Conservation (phyloP, 2,113 vertebrate genomes). For the Trinectes maculatus region DNA sequence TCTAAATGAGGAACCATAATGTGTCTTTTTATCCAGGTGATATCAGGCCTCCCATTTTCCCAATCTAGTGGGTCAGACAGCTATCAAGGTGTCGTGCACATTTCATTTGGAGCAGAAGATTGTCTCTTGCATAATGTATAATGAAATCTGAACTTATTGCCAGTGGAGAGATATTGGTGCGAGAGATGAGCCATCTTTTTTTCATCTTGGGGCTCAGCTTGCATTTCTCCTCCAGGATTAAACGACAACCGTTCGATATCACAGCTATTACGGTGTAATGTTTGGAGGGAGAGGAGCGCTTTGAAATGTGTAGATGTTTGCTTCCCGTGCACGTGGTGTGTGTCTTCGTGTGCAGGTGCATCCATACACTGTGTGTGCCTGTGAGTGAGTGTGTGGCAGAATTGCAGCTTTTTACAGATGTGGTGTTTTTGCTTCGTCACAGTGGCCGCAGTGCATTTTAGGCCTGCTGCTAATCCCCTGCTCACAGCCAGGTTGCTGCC, state of each 20-base stretch:
- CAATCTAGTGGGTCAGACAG: constrained; percentile 54
- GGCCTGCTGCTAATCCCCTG: constrained; percentile 43
- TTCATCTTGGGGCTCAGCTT: constrained; percentile 63
- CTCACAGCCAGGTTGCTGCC: constrained; percentile 44
- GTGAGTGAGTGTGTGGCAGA: neutral
- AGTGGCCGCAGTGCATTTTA: constrained; percentile 40
- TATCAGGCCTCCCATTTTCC: constrained; percentile 45
- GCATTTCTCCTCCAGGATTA: constrained; percentile 64
- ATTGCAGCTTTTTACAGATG: constrained; percentile 6
- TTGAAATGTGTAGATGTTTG: constrained; percentile 5
- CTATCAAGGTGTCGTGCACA: constrained; percentile 50
- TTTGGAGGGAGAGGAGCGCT: neutral
- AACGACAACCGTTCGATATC: constrained; percentile 63
- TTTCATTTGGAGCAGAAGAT: constrained; percentile 72
- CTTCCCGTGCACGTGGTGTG: neutral
- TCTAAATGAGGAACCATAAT: constrained; percentile 22
- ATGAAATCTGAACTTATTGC: constrained; percentile 72
- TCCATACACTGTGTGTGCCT: neutral
- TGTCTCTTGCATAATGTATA: constrained; percentile 76
- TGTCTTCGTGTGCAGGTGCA: constrained; percentile 8
- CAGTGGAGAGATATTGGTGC: constrained; percentile 57
- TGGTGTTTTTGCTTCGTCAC: constrained; percentile 37
- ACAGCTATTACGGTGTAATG: constrained; percentile 59
- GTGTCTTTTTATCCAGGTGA: constrained; percentile 51
- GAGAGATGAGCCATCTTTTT: constrained; percentile 45